A percentile compares a stretch with the other conserved stretches of the same genome.
phyloP scores from a whole-genome alignment of 2,888 invertebrate genomes.

The Dynastes hyllus region DNA sequence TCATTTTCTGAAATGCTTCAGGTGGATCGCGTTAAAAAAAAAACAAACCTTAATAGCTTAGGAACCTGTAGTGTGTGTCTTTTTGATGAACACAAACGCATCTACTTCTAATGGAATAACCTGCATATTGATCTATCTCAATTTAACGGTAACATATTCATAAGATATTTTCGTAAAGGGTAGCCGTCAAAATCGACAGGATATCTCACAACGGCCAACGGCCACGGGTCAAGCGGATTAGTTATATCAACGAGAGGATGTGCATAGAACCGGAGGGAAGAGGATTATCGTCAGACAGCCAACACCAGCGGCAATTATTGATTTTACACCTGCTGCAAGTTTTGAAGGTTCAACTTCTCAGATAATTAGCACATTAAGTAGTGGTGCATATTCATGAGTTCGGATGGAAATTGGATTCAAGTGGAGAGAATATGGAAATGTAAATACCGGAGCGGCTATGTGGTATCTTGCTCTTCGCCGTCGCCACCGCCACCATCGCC shows the following conservation, averaged over 20 bases:
- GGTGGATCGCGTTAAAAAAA: too few species aligned
- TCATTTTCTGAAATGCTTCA: too few species aligned
- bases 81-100: background rate
- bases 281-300: constrained; percentile 1
- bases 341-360: constrained; percentile 52
- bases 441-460: constrained; percentile 52
- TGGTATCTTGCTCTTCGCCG: constrained; percentile 37
- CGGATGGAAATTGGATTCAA: constrained; percentile 54
- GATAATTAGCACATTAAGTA: constrained; percentile 57
- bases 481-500: background rate
- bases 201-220: too few species aligned
- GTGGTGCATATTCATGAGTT: constrained; percentile 55
- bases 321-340: constrained; percentile 52
- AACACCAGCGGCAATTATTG: constrained; percentile 8
- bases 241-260: background rate
- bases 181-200: too few species aligned
- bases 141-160: too few species aligned
- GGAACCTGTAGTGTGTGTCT: too few species aligned
- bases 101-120: background rate
- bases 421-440: constrained; percentile 54
- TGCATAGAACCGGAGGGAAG: background rate
- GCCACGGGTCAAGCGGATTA: constrained; percentile 34
- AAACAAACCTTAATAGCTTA: too few species aligned
- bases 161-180: too few species aligned
- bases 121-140: too few species aligned